These are phyloP conservation scores for Sitta europaea DNA, from an alignment of 2,113 vertebrate species.

Conservation along the genomic window DNA sequence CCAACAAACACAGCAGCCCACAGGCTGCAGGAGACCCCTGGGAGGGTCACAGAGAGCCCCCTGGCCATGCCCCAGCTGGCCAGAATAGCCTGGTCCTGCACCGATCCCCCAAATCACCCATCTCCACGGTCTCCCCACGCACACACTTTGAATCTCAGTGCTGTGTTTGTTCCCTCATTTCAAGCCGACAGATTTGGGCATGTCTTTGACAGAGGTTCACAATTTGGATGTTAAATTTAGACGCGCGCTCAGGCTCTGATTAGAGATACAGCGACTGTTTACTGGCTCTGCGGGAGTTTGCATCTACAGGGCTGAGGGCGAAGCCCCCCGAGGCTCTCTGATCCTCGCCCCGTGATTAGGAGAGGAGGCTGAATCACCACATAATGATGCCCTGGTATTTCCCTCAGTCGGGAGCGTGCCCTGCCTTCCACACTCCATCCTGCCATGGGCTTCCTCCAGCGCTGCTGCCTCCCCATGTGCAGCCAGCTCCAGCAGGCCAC, in stretches of 20 bases:
- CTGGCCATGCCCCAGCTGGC: neutral
- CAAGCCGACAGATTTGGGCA: constrained; percentile 38
- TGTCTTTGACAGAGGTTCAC: constrained; percentile 11
- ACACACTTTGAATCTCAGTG: neutral
- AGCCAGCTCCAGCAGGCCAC: neutral
- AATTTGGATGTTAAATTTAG: constrained; percentile 66
- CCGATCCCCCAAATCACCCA: neutral
- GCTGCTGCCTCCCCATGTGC: neutral
- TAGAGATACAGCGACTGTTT: constrained; percentile 16
- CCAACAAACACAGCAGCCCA: neutral
- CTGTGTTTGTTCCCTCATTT: neutral
- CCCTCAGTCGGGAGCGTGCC: neutral
- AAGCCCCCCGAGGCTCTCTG: constrained; percentile 47
- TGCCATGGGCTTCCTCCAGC: neutral
- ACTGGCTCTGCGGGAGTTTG: neutral
- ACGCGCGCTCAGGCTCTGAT: neutral
- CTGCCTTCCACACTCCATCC: neutral
- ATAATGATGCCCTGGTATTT: constrained; percentile 49
- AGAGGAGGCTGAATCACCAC: constrained; percentile 48
- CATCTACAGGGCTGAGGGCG: constrained; percentile 19
- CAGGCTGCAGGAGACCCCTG: neutral
- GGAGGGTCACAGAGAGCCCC: neutral
- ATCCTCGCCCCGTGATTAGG: neutral
- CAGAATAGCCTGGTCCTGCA: neutral
- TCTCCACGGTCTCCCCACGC: neutral